Conservation (phyloP, 2,113 vertebrate species). For the Toxostoma redivivum region DNA sequence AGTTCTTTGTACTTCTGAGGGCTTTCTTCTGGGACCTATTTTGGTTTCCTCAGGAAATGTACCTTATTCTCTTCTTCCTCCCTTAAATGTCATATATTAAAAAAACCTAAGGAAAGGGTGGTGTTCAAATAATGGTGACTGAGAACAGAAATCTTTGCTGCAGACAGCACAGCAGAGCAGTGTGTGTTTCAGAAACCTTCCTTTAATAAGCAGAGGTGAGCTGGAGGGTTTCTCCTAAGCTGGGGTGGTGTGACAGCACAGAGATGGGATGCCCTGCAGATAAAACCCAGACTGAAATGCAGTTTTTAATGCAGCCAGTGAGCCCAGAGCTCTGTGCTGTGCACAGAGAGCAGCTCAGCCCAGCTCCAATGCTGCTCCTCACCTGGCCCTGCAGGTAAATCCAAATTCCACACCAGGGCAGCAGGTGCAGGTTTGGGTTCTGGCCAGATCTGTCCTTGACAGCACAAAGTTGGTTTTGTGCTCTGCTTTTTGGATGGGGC, state of each 20-base stretch:
- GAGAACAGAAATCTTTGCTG: not conserved
- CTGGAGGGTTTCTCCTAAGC: not conserved
- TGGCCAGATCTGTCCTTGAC: not conserved
- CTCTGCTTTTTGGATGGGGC: not conserved
- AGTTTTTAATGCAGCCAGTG: not conserved
- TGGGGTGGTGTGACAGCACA: not conserved
- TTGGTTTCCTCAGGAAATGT: not conserved
- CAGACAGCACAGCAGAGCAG: not conserved
- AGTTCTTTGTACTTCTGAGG: not conserved
- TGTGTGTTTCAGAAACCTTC: not conserved
- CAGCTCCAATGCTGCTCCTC: not conserved
- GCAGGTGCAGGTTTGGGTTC: not conserved
- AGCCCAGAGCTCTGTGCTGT: not conserved
- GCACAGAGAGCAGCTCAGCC: not conserved
- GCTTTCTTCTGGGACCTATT: not conserved
- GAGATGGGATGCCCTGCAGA: not conserved
- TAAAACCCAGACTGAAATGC: not conserved
- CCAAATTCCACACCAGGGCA: fast-evolving
- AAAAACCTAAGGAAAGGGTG: not conserved
- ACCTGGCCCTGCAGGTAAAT: not conserved
- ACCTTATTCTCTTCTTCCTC: not conserved
- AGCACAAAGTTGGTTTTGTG: not conserved
- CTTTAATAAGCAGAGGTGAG: not conserved
- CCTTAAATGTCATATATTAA: not conserved
- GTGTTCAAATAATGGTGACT: not conserved